Evolutionary conservation across 2,113 vertebrate species (phyloP), one percentile per base, ranked within the genome.

Genomic region (Chrysochloris asiatica): DNA sequence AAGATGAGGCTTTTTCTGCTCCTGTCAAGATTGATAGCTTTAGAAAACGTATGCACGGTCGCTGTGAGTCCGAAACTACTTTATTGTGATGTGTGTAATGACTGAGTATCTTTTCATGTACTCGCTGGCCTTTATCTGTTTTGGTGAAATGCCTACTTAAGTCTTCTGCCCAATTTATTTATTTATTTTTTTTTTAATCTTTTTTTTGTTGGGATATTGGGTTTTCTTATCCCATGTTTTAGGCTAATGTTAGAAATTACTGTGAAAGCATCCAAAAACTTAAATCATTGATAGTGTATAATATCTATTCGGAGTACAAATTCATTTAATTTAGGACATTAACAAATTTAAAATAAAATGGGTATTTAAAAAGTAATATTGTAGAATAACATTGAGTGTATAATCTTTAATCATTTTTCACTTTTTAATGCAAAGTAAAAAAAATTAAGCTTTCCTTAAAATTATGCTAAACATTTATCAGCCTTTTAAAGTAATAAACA

Each of bases 261-360:
- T 89, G 0, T 93, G 71, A 90, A 69, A 80, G 56, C 28, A 76
- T n/a, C 16, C 26, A 71, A 85, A 85, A 90, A 69, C 14, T 2
- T 83, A 22, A 84, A 61, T 78, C 22, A 61, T 87, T 89, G 59
- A 36, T 95, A 88, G 59, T 21, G n/a, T 38, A 90, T 38, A 83
- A 73, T 92, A n/a, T 81, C 9, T 82, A 92, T 69, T 86, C 50
- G 24, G 33, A 78, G 50, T 72, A 79, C 41, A 67, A 1, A 43
- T 93, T 88, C 95, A 33, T 80, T 78, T 94, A 96, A 77, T n/a
- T 77, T 36, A 12, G 21, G 38, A 69, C 19, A 54, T 84, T 88
- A 77, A 8, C 2, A 89, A 82, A 17, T 77, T 93, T 91, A 93
- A 89, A 92, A 90, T 89, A 83, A 90, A 87, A 47, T 28, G 24